Evolutionary conservation across 1,140 invertebrate genomes (phyloP), one percentile per base, ranked within the genome.

Genomic region (Berghia stephanieae): DNA sequence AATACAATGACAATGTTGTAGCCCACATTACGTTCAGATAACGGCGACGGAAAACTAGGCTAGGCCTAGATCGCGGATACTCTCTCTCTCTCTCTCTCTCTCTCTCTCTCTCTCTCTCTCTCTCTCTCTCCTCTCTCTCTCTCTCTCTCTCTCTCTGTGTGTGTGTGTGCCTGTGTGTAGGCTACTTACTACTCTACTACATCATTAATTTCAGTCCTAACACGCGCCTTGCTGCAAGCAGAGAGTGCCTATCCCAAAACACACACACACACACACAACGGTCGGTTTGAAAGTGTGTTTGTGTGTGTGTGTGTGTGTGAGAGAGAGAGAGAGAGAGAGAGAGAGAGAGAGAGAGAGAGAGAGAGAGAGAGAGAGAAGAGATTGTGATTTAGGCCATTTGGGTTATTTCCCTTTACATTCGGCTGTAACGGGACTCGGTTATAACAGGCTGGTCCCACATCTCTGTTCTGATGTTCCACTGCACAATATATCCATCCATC

Each of bases 51-150:
- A 24, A 24, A 60, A 27, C 57, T 60, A 60, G 36, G 36, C 36
- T 8, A 8, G 57, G n/a, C n/a, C n/a, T 24, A 60, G 10, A 8
- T 8, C 10, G 0, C 21, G 36, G 24, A n/a, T 6, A 60, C n/a
- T 34, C 24, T 60, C n/a, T n/a, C 24, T 60, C 57, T 13, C 24
- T 1, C 6, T 60, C 57, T 60, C 57, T 2, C 21, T 60, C 57
- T 34, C 21, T 34, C 57, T 34, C 0, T 60, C 57, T 60, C 57
- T 60, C 57, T 60, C 57, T 60, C 57, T 60, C 57, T 60, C 57
- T 2, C 57, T 2, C 57, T n/a, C 57, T 60, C 57, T 52, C 55
- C 55, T n/a, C 24, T 57, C 8, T 21, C 21, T 6, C 8, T 21
- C n/a, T 31, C 34, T 16, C 55, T 57, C 6, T 13, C 55, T 57